A percentile compares a stretch with the other conserved stretches of the same genome.
phyloP scores from a whole-genome alignment of 2,797 vertebrate genomes.

The Sebastes minor region DNA sequence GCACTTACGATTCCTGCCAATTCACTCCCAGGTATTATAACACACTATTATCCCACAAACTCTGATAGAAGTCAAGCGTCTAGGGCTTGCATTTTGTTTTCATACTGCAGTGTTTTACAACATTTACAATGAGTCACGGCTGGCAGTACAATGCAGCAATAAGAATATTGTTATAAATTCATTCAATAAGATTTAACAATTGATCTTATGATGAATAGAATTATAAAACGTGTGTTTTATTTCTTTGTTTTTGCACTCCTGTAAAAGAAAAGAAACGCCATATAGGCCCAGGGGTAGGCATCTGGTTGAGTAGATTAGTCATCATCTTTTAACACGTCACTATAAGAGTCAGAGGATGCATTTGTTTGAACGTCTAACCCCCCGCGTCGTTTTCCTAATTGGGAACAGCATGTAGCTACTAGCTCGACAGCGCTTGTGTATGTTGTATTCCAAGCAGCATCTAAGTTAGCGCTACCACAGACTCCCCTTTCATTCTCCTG shows the following conservation, averaged over 20 bases:
- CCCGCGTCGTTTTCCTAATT: conserved; percentile 46
- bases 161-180: neutral
- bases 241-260: neutral
- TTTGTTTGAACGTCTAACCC: conserved; percentile 32
- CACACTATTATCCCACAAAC: conserved; percentile 13
- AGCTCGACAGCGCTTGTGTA: conserved; percentile 6
- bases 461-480: conserved; percentile 30
- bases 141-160: neutral
- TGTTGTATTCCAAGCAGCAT: conserved; percentile 47
- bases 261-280: neutral
- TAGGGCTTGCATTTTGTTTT: neutral
- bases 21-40: conserved; percentile 26
- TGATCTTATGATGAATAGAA: neutral
- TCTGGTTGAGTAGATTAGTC: conserved; percentile 26
- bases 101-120: neutral
- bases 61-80: neutral
- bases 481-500: conserved; percentile 46
- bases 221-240: neutral
- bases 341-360: conserved; percentile 7
- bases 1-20: conserved; percentile 19
- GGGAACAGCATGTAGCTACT: conserved; percentile 29
- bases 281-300: neutral
- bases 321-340: conserved; percentile 28
- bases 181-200: neutral
- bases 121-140: neutral